Conservation (phyloP, 2,113 vertebrate genomes). For the Pachyramphus minor region DNA sequence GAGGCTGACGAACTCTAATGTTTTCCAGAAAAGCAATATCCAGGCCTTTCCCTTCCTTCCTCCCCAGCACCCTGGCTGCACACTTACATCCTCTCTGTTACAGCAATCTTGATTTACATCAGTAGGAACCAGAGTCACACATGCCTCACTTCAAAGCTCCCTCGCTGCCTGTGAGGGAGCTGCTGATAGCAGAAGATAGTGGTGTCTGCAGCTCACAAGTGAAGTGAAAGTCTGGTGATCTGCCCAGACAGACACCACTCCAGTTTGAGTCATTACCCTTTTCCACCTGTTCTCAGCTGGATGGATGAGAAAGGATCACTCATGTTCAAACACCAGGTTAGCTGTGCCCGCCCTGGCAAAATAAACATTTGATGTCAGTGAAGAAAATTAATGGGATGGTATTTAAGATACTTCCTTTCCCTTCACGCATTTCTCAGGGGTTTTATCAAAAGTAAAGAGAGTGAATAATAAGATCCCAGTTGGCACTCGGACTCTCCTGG, state of each 20-base stretch:
- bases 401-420: conserved; percentile 17
- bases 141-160: neutral
- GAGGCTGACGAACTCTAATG: neutral
- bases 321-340: conserved; percentile 18
- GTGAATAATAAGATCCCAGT: neutral
- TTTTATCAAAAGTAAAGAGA: conserved; percentile 58
- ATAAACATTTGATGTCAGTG: conserved; percentile 29
- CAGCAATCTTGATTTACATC: neutral
- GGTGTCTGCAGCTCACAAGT: neutral
- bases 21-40: neutral
- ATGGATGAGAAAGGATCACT: conserved; percentile 22
- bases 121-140: neutral
- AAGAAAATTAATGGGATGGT: neutral
- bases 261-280: conserved; percentile 34
- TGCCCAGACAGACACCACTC: conserved; percentile 14
- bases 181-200: conserved; percentile 17
- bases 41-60: neutral
- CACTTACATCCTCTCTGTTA: neutral
- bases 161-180: neutral
- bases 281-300: conserved; percentile 26
- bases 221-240: conserved; percentile 54
- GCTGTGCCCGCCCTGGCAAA: conserved; percentile 16
- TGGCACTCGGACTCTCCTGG: neutral
- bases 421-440: neutral
- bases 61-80: neutral